phyloP scores from a whole-genome alignment of 1,140 invertebrate genomes.

The Euwallacea similis region DNA sequence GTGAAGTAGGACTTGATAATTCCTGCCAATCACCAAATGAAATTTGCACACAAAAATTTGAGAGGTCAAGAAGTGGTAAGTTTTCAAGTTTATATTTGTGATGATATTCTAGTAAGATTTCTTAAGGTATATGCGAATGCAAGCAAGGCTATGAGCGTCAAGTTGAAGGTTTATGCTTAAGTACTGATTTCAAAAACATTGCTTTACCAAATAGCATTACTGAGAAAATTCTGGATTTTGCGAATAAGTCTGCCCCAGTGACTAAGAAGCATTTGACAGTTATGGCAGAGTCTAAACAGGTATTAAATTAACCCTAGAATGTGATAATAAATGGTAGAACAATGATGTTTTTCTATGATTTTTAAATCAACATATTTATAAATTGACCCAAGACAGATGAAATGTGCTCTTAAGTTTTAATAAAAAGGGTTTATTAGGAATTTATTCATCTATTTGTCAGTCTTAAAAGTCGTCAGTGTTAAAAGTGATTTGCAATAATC shows the following conservation, averaged over 20 bases:
- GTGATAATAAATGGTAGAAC: too few relatives aligned
- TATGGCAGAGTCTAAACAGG: conserved; percentile 74
- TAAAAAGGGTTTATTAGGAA: too few relatives aligned
- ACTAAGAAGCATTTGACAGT: conserved; percentile 70
- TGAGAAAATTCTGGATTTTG: conserved; percentile 49
- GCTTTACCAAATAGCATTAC: conserved; percentile 46
- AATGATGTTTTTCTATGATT: too few relatives aligned
- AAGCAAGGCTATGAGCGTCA: conserved; percentile 61
- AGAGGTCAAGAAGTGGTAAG: conserved; percentile 52
- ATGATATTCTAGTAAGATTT: conserved; percentile 7
- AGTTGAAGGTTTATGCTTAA: conserved; percentile 55
- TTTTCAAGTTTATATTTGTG: conserved; percentile 11
- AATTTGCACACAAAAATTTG: conserved; percentile 65
- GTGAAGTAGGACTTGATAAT: conserved; percentile 55
- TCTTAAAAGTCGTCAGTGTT: too few relatives aligned
- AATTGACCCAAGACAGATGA: too few relatives aligned
- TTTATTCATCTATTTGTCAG: too few relatives aligned
- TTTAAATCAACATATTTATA: too few relatives aligned
- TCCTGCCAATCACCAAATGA: conserved; percentile 56
- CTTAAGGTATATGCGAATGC: conserved; percentile 69
- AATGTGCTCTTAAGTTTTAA: too few relatives aligned
- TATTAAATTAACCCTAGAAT: conserved; percentile 42
- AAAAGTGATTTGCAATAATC: too few relatives aligned
- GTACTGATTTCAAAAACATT: conserved; percentile 40
- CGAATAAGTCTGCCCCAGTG: conserved; percentile 50